Conservation (phyloP, 2,113 vertebrate species). For the Oreamnos americanus region DNA sequence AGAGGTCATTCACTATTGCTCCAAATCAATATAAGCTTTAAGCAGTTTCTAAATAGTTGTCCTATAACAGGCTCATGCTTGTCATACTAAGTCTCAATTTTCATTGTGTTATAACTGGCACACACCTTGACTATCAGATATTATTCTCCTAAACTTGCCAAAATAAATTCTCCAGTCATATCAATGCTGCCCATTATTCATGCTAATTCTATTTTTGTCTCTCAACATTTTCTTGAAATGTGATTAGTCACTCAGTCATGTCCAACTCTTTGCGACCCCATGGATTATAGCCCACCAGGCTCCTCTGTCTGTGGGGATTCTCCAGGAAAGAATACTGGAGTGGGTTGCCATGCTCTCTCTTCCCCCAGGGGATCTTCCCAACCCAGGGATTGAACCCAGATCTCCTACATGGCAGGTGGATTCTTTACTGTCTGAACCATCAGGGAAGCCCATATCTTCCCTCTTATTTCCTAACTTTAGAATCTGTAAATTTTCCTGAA, state of each 20-base stretch:
- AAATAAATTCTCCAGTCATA: neutral
- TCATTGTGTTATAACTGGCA: neutral
- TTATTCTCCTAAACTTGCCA: neutral
- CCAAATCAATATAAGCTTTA: neutral
- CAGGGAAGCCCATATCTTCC: neutral
- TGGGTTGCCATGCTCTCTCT: neutral
- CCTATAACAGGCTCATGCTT: neutral
- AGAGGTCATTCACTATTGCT: neutral
- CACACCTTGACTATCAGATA: neutral
- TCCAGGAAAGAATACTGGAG: neutral
- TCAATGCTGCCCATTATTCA: neutral
- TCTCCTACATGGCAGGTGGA: neutral
- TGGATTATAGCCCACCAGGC: neutral
- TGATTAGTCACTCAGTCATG: neutral
- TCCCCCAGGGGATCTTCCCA: neutral
- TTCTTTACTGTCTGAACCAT: neutral
- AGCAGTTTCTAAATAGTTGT: neutral
- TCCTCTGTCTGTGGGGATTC: neutral
- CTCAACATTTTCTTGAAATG: neutral
- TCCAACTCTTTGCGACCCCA: neutral
- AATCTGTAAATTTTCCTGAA: neutral
- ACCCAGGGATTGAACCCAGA: neutral
- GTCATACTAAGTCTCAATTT: neutral
- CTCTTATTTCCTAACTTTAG: neutral
- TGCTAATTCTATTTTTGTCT: neutral